Percentiles rank a stretch among this genome's conserved stretches.
These are phyloP conservation scores for Opisthocomus hoazin DNA, from an alignment of 2,113 vertebrate species.

Conservation along the genomic window DNA sequence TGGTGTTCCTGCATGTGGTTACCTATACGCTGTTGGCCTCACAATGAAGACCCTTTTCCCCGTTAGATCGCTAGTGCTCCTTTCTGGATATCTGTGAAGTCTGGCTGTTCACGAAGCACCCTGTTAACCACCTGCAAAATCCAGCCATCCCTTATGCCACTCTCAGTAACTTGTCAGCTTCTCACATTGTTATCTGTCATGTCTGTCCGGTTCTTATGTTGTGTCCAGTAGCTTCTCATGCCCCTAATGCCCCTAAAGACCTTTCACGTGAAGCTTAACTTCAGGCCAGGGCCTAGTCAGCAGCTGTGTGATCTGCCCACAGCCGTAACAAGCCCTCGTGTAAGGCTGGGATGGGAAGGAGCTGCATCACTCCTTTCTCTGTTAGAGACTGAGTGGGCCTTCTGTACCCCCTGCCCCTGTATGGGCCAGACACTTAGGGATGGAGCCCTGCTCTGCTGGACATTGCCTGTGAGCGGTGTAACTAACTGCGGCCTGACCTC, in stretches of 20 bases:
- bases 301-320: not conserved
- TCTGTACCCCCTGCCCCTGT: not conserved
- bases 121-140: not conserved
- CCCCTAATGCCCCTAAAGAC: not conserved
- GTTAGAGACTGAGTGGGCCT: not conserved
- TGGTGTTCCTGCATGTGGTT: not conserved
- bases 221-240: not conserved
- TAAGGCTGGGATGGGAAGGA: not conserved
- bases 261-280: not conserved
- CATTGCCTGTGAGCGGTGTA: accelerated
- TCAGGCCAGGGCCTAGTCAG: not conserved
- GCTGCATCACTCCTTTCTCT: not conserved
- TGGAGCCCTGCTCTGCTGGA: not conserved
- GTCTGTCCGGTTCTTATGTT: not conserved
- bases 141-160: not conserved
- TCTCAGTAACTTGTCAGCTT: not conserved
- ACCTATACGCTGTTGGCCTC: not conserved
- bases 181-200: not conserved
- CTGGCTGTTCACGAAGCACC: not conserved
- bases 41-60: not conserved
- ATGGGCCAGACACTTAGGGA: not conserved
- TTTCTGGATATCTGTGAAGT: not conserved
- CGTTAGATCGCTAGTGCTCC: not conserved
- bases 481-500: not conserved
- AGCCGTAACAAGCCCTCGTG: not conserved